Evolutionary conservation across 2,888 invertebrate species (phyloP), one percentile per base, ranked within the genome.

Genomic region (Parnassius smintheus): DNA sequence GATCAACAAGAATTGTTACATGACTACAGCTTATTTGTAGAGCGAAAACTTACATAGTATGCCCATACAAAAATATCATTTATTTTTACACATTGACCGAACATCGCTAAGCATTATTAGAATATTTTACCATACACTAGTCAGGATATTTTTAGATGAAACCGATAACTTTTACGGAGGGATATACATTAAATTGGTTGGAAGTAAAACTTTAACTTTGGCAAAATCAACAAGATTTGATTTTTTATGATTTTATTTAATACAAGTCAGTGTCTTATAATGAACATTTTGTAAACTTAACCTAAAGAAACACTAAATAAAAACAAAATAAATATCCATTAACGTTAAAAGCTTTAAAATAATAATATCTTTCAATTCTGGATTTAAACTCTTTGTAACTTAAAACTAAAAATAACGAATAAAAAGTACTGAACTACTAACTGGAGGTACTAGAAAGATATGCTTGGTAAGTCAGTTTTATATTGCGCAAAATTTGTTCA

Each of bases 61-160:
- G 76, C 72, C 80, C 88, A 89, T 91, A 91, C 88, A 91, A 91
- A 91, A 91, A 91, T 91, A 91, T 90, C 82, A 79, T 86, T 72
- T 81, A 82, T 75, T 88, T 88, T 86, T 86, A 87, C 82, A 84
- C 82, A 81, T 81, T 75, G 80, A 82, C 81, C 79, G 81, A 82
- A 81, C 76, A 82, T 76, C 74, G 82, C 83, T 86, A 88, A 87
- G 85, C 88, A 83, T 81, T 79, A 76, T 78, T 66, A 75, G 67
- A 59, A 65, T 67, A 68, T 52, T 65, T 48, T 63, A 49, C 48
- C 49, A 56, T 35, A 60, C 42, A 48, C 44, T 44, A 50, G n/a
- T 64, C 18, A 46, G 13, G 44, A 22, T 58, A 45, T 48, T 25
- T 44, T 35, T 25, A 12, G 22, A 46, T 52, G 9, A 52, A 48